Evolutionary conservation across 2,113 vertebrate species (phyloP).

Genomic region (Seriola dumerili): DNA sequence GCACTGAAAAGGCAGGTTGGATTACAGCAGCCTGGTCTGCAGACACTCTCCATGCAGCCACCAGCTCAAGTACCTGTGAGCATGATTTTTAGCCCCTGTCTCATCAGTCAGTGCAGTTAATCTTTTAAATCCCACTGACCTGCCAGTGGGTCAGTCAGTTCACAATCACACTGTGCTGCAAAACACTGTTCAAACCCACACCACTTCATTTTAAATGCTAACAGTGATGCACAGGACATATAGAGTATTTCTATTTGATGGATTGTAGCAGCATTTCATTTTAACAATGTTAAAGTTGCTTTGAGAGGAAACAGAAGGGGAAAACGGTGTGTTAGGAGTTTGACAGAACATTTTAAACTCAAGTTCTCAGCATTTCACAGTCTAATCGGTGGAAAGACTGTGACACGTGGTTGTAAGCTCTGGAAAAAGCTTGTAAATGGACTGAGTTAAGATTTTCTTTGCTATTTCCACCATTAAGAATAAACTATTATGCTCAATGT

Average conservation of each 20-base stretch:
- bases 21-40: neutral
- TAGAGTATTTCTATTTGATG: neutral
- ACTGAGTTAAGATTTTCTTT: neutral
- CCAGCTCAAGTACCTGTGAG: slow-evolving; percentile 1
- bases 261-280: neutral
- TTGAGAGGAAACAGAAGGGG: neutral
- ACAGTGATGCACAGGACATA: neutral
- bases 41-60: neutral
- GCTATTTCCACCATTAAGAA: neutral
- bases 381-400: neutral
- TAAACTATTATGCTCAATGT: neutral
- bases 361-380: neutral
- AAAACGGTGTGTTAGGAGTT: neutral
- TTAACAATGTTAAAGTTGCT: neutral
- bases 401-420: neutral
- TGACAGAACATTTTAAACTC: neutral
- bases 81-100: neutral
- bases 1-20: neutral
- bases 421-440: neutral
- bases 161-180: slow-evolving; percentile 13
- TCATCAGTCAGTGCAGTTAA: neutral
- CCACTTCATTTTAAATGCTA: neutral
- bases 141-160: neutral
- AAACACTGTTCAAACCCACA: neutral
- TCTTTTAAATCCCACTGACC: neutral